Evolutionary conservation across 92 coral and sea anemone genomes (phyloP).

Genomic region (Umimayanthus chanpuru): DNA sequence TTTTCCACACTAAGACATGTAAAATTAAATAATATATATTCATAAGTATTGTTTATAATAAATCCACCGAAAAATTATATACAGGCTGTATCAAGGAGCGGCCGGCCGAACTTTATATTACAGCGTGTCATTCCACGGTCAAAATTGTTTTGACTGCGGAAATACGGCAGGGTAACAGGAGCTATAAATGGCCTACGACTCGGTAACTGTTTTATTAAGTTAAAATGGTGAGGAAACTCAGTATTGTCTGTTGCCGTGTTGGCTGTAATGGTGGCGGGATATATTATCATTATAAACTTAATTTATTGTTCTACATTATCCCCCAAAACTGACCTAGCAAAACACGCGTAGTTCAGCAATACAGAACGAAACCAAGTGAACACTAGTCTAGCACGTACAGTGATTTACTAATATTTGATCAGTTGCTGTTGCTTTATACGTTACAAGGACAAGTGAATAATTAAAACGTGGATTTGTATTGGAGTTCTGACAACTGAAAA

Average conservation of each 20-base stretch:
- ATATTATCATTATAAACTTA: too few relatives aligned
- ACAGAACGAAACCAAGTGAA: not conserved
- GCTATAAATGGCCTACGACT: too few relatives aligned
- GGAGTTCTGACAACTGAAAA: not conserved
- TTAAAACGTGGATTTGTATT: too few relatives aligned
- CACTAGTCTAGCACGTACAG: not conserved
- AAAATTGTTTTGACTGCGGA: too few relatives aligned
- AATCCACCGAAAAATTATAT: not conserved
- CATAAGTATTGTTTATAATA: not conserved
- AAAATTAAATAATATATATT: too few relatives aligned
- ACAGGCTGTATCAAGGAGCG: not conserved
- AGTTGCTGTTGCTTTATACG: too few relatives aligned
- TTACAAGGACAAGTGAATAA: not conserved
- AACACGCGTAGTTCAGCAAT: not conserved
- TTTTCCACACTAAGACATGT: not conserved
- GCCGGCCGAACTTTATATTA: not conserved
- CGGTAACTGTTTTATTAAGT: too few relatives aligned
- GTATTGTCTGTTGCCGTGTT: too few relatives aligned
- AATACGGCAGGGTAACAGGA: too few relatives aligned
- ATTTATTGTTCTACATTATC: not conserved
- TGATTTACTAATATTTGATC: too few relatives aligned
- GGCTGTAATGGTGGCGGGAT: too few relatives aligned
- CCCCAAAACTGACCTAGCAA: not conserved
- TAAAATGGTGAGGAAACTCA: too few relatives aligned
- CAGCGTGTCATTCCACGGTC: not conserved